Evolutionary conservation across 1,140 invertebrate species (phyloP).

Genomic region (Drosophila repleta): DNA sequence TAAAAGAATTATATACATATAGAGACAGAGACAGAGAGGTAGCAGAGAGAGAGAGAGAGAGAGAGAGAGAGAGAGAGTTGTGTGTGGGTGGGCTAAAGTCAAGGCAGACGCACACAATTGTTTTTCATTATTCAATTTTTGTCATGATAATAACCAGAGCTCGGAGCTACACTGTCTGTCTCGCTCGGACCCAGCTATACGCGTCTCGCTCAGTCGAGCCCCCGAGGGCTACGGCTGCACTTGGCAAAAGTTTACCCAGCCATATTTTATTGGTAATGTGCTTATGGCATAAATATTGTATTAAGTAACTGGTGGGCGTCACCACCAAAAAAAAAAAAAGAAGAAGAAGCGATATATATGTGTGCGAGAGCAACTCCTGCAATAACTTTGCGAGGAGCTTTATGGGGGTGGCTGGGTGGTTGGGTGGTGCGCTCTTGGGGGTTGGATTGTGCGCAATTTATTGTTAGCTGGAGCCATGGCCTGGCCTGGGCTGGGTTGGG

Average conservation of each 20-base stretch:
- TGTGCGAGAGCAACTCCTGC: slow-evolving; percentile 12
- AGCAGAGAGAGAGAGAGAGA: background rate
- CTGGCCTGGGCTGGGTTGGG: slow-evolving; percentile 21
- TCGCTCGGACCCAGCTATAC: slow-evolving; percentile 18
- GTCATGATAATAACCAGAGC: slow-evolving; percentile 61
- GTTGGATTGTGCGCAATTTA: slow-evolving; percentile 80
- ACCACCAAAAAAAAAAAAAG: slow-evolving; percentile 50
- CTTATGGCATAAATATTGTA: slow-evolving; percentile 83
- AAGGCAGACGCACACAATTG: slow-evolving; percentile 72
- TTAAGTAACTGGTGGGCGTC: slow-evolving; percentile 83
- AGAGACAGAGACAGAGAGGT: background rate
- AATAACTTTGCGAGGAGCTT: slow-evolving; percentile 7
- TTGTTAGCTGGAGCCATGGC: slow-evolving; percentile 53
- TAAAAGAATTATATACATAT: slow-evolving; percentile 3
- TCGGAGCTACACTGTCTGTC: slow-evolving; percentile 43
- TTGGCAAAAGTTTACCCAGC: slow-evolving; percentile 70
- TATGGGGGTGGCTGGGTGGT: slow-evolving; percentile 20
- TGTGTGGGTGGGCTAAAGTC: slow-evolving; percentile 34
- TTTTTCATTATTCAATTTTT: slow-evolving; percentile 83
- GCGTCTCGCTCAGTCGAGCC: slow-evolving; percentile 22
- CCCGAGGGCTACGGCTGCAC: slow-evolving; percentile 27
- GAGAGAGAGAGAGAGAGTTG: background rate
- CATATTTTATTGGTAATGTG: slow-evolving; percentile 83
- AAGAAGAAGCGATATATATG: background rate
- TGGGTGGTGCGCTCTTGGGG: slow-evolving; percentile 46